Evolutionary conservation across 2,113 vertebrate species (phyloP).

Genomic region (Myrmecobius fasciatus): DNA sequence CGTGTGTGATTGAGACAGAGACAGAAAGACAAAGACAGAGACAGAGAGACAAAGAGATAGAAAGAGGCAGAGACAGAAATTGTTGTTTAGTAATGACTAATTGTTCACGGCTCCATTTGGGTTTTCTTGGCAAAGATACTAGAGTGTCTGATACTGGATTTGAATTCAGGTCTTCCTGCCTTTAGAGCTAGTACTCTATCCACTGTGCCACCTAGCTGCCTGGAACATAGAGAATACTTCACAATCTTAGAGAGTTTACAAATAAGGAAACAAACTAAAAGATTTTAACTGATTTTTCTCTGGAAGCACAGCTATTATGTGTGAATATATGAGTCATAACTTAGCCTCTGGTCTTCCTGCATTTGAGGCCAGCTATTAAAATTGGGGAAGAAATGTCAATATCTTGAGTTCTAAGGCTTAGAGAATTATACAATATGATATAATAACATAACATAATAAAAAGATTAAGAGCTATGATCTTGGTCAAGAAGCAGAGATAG

Average conservation of each 20-base stretch:
- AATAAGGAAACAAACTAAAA: neutral
- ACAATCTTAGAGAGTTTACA: neutral
- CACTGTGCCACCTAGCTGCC: neutral
- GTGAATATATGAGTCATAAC: neutral
- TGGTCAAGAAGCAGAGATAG: neutral
- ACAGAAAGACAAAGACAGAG: too few species aligned
- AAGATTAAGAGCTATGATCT: neutral
- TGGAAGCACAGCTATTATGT: neutral
- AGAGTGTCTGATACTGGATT: too few species aligned
- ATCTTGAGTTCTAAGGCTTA: neutral
- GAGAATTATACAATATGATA: neutral
- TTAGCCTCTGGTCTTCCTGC: neutral
- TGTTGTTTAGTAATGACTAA: too few species aligned
- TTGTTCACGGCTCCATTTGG: too few species aligned
- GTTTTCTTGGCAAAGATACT: too few species aligned
- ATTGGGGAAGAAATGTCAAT: neutral
- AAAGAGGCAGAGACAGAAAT: too few species aligned
- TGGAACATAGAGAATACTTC: neutral
- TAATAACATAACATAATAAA: too few species aligned
- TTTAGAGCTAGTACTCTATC: too few species aligned
- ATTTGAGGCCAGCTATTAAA: neutral
- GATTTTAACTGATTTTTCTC: neutral
- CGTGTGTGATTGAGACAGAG: too few species aligned
- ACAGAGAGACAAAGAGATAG: too few species aligned
- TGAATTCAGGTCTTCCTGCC: too few species aligned